phyloP scores from a whole-genome alignment of 2,888 invertebrate species.

The Schizaphis graminum region DNA sequence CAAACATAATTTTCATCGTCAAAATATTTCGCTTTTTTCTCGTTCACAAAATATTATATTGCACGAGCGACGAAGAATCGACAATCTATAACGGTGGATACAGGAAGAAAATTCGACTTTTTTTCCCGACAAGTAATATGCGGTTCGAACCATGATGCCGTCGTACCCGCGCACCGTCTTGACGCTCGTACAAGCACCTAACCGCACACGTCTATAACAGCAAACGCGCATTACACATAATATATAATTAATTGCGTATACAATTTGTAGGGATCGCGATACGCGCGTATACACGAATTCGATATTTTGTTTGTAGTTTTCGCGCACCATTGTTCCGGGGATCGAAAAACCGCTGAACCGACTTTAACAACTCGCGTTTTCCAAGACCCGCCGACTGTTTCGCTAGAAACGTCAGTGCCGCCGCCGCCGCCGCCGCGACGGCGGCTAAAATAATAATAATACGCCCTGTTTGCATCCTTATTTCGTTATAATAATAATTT shows the following conservation, averaged over 20 bases:
- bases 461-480: background rate
- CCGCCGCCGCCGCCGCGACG: background rate
- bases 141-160: background rate
- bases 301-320: slow-evolving; percentile 14
- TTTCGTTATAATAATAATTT: background rate
- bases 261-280: background rate
- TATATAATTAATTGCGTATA: background rate
- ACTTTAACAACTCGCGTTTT: background rate
- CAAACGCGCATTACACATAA: background rate
- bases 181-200: background rate
- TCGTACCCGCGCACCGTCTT: background rate
- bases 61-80: too few relatives aligned
- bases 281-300: background rate
- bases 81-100: too few relatives aligned
- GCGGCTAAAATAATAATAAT: background rate
- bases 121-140: background rate
- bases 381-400: background rate
- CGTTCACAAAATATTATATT: background rate
- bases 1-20: background rate
- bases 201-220: background rate
- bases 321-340: background rate
- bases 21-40: background rate
- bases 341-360: slow-evolving; percentile 28
- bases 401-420: background rate
- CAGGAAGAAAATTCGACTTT: background rate